phyloP scores from a whole-genome alignment of 2,113 vertebrate genomes.

The Chinchilla lanigera region DNA sequence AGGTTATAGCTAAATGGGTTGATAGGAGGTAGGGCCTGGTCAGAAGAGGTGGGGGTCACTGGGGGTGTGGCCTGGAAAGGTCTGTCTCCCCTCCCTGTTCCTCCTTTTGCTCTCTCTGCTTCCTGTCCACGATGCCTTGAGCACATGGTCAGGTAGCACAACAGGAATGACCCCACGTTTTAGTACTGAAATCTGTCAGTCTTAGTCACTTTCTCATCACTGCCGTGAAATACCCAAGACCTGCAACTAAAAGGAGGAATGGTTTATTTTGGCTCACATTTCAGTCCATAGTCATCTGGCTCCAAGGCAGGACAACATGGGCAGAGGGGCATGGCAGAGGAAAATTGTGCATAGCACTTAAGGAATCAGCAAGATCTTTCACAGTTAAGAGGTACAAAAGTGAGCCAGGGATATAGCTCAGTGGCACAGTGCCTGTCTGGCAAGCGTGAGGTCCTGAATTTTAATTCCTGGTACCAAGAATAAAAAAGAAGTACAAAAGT shows the following conservation, averaged over 20 bases:
- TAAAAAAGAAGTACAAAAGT: background rate
- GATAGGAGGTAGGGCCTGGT: background rate
- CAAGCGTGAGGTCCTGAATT: too few relatives aligned
- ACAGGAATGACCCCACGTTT: background rate
- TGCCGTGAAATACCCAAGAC: background rate
- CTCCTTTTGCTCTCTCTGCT: background rate
- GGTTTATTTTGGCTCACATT: background rate
- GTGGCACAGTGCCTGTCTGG: too few relatives aligned
- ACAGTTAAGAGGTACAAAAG: background rate
- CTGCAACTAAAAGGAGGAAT: background rate
- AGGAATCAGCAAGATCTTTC: background rate
- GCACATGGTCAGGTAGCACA: background rate
- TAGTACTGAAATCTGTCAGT: background rate
- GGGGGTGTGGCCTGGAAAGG: background rate
- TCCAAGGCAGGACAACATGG: background rate
- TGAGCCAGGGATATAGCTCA: background rate
- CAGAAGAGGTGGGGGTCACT: background rate
- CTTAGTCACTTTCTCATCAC: background rate
- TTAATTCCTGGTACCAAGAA: too few relatives aligned
- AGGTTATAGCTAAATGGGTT: background rate
- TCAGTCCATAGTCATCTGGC: background rate
- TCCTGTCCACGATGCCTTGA: background rate
- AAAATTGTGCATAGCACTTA: background rate
- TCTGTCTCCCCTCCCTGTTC: background rate
- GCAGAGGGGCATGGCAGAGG: background rate